Evolutionary conservation across 2,888 invertebrate species (phyloP), one percentile per base, ranked within the genome.

Genomic region (Lamproptera curius): DNA sequence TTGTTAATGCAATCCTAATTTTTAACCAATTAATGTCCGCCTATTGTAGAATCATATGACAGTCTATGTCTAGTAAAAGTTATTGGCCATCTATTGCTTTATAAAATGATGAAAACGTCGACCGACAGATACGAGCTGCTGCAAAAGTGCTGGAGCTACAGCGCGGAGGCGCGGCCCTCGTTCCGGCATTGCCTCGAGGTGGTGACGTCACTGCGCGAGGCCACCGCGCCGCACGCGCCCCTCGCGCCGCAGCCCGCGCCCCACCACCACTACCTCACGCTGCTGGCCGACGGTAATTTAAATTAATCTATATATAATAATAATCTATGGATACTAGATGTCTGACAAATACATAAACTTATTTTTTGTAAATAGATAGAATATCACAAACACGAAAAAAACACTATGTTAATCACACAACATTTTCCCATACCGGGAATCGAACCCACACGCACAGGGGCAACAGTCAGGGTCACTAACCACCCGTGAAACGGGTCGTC

Each of bases 121-220:
- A n/a, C n/a, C n/a, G n/a, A n/a, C 65, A 97, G 97, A 52, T 95
- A 96, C 76, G 90, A 93, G 58, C 78, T 98, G 45, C 96, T 98
- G 91, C 83, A 94, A 53, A 91, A 92, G 62, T 98, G 98, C 73
- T 98, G 98, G 98, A 93, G 92, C 64, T 94, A 92, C 65, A 90
- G 91, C 37, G 92, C 95, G 0, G 95, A 95, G 53, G 91, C 92
- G 54, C 90, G 98, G 48, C 98, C 98, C 1, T 94, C 94, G 40
- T 98, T 98, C 76, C 92, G 93, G 54, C 91, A 92, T 59, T 96
- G 96, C 67, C 87, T 95, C 35, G 92, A 92, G 56, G 85, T 91
- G 38, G 81, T 94, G 53, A 67, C 63, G 39, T 63, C 75, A 36
- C 67, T 84, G 46, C 71, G 84, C 2, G 81, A 82, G 65, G 65